phyloP scores from a whole-genome alignment of 2,888 invertebrate species.

The Linyphia triangularis region DNA sequence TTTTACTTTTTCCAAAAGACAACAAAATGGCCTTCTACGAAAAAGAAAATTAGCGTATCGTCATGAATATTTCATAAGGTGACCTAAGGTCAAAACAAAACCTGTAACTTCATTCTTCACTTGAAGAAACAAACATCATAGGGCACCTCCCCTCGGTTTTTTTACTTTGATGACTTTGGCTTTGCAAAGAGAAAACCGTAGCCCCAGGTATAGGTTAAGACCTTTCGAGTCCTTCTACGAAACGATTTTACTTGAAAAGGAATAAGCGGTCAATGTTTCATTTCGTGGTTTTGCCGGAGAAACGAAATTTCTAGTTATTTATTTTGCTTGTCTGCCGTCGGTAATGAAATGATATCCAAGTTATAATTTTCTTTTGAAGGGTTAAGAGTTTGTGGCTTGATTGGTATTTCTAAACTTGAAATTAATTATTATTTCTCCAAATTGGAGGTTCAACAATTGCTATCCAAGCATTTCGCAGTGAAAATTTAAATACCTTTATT shows the following conservation, averaged over 20 bases:
- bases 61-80: conserved; percentile 66
- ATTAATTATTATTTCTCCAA: no score
- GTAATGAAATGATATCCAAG: no score
- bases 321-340: no score
- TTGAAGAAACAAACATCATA: conserved; percentile 22
- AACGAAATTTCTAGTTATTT: neutral
- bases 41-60: conserved; percentile 29
- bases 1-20: neutral
- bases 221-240: conserved; percentile 1
- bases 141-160: neutral
- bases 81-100: conserved; percentile 38
- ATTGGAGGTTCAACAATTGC: no score
- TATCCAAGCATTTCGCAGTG: no score
- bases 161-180: neutral
- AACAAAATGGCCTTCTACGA: neutral
- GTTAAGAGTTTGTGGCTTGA: no score
- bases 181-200: neutral
- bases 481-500: no score
- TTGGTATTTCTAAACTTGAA: no score
- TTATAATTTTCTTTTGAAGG: no score
- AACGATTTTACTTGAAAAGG: neutral
- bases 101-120: conserved; percentile 29
- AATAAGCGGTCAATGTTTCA: neutral
- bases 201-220: neutral
- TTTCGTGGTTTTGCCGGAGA: neutral